Evolutionary conservation across 2,888 invertebrate species (phyloP).

Genomic region (Sarcophaga variegata): DNA sequence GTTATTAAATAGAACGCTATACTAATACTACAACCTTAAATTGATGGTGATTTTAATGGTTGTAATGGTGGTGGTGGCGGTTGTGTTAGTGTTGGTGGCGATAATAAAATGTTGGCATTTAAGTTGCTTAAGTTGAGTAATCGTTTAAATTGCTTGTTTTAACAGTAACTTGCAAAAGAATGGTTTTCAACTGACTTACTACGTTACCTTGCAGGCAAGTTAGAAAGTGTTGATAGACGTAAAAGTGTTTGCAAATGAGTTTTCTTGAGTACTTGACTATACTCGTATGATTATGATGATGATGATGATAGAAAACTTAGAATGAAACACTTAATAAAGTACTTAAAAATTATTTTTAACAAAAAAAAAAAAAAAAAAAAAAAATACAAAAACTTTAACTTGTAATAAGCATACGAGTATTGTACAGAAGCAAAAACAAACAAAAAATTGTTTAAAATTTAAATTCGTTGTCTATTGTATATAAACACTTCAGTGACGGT

Average conservation of each 20-base stretch:
- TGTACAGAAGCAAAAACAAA: too few relatives aligned
- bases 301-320: slow-evolving; percentile 34
- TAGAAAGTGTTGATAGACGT: slow-evolving; percentile 45
- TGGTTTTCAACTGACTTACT: slow-evolving; percentile 21
- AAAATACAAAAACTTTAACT: slow-evolving; percentile 12
- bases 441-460: too few relatives aligned
- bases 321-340: slow-evolving; percentile 51
- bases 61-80: neutral
- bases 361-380: neutral
- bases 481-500: too few relatives aligned
- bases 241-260: slow-evolving; percentile 52
- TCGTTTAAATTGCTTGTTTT: slow-evolving; percentile 60
- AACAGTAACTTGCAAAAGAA: slow-evolving; percentile 15
- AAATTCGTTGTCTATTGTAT: too few relatives aligned
- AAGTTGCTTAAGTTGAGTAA: slow-evolving; percentile 57
- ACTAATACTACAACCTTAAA: neutral
- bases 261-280: neutral
- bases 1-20: slow-evolving; percentile 2
- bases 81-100: neutral
- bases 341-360: slow-evolving; percentile 19
- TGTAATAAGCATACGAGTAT: neutral
- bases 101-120: slow-evolving; percentile 29
- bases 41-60: neutral
- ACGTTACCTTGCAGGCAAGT: neutral
- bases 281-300: neutral